Evolutionary conservation across 2,888 invertebrate species (phyloP), one percentile per base, ranked within the genome.

Genomic region (Candidula unifasciata): DNA sequence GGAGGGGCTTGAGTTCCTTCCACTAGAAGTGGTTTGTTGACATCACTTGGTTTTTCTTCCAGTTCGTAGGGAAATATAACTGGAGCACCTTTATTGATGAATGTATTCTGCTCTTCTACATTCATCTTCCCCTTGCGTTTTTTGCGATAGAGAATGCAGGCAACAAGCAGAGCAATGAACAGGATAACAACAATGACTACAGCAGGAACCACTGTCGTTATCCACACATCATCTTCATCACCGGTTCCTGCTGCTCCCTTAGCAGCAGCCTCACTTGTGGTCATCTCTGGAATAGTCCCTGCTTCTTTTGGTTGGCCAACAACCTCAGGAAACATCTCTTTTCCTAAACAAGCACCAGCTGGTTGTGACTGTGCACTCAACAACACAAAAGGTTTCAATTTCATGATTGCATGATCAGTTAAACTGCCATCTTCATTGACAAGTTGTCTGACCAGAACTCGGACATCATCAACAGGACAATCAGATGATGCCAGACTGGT

Each of bases 21-120:
- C 94, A 98, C 95, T 90, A 99, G 98, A 82, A 98, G 96, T 8
- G 98, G 98, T 88, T 97, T 96, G 94, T 98, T 97, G 54, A 89
- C 89, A 83, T 94, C 94, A 93, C 97, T 94, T 0, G 97, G 97
- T 90, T 97, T 96, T 91, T 98, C 98, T 90, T 98, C 98, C 71
- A 99, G 95, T 93, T 99, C 99, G 93, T 99, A 98, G 21, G 95
- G 94, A 90, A 99, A 98, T 92, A 99, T 99, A 66, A 99, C 98
- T 0, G 99, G 99, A 91, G 98, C 97, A 80, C 95, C 95, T 90
- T 95, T 95, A 87, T 93, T 94, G 83, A 94, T 93, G 83, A 92
- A 93, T 5, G 92, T 91, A 86, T 92, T 90, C 96, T 96, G 95
- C 94, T 96, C 95, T 91, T 96, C 96, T 86, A 96, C 95, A 90